Conservation (phyloP, 2,797 vertebrate species). For the Onychomys arenicola region DNA sequence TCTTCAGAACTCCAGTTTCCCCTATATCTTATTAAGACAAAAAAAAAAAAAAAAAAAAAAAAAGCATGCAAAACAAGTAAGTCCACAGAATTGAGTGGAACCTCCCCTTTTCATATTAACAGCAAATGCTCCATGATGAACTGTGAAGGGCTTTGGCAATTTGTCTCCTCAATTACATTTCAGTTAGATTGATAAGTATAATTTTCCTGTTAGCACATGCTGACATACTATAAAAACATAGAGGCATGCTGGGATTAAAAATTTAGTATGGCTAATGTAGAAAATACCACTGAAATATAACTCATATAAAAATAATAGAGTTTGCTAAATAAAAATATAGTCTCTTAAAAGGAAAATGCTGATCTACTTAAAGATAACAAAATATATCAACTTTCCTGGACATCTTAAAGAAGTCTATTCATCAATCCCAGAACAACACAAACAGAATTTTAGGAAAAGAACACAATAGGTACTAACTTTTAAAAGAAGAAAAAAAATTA, state of each 20-base stretch:
- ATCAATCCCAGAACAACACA: slow-evolving; percentile 11
- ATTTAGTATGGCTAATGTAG: slow-evolving; percentile 37
- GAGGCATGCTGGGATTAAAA: slow-evolving; percentile 49
- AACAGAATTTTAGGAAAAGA: slow-evolving; percentile 44
- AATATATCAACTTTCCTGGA: neutral
- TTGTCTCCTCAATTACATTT: slow-evolving; percentile 46
- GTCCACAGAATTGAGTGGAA: neutral
- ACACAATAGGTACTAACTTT: neutral
- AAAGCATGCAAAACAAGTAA: slow-evolving; percentile 31
- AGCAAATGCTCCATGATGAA: neutral
- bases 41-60: neutral
- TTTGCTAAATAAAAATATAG: slow-evolving; percentile 10
- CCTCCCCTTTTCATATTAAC: neutral
- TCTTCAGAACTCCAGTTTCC: neutral
- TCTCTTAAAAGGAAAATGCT: slow-evolving; percentile 51
- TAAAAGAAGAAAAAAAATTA: neutral
- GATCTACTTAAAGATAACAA: slow-evolving; percentile 47
- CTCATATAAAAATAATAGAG: slow-evolving; percentile 10
- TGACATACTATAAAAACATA: neutral
- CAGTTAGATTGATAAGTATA: slow-evolving; percentile 12
- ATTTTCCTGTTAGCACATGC: slow-evolving; percentile 25
- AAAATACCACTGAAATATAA: slow-evolving; percentile 46
- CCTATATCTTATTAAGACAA: neutral
- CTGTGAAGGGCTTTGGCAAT: neutral
- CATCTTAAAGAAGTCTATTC: slow-evolving; percentile 29